These are phyloP conservation scores for Drosophila asahinai DNA, from an alignment of 1,140 invertebrate genomes.

Conservation along the genomic window DNA sequence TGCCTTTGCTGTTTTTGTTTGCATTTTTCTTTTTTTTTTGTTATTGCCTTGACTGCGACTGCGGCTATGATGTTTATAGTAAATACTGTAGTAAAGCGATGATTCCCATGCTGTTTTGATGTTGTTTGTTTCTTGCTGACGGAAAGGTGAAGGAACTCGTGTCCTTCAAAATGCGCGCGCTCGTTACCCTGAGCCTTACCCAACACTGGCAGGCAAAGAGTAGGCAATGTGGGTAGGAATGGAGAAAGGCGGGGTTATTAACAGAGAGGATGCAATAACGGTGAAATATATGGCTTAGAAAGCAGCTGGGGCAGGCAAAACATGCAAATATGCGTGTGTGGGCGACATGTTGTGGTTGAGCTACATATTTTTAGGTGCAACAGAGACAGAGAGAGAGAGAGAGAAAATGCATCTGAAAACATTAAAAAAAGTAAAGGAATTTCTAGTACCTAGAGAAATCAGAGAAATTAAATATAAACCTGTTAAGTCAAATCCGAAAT, in stretches of 20 bases:
- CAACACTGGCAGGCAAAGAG: slow-evolving; percentile 24
- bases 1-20: slow-evolving; percentile 38
- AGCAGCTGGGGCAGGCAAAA: slow-evolving; percentile 19
- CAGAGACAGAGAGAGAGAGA: too few relatives aligned
- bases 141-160: slow-evolving; percentile 76
- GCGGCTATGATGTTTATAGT: slow-evolving; percentile 35
- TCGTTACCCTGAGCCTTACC: slow-evolving; percentile 9
- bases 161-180: slow-evolving; percentile 78
- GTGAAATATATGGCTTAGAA: slow-evolving; percentile 49
- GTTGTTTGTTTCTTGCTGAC: slow-evolving; percentile 30
- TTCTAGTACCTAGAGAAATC: neutral
- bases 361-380: neutral
- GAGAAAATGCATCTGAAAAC: neutral
- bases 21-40: neutral
- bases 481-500: too few relatives aligned
- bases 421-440: neutral
- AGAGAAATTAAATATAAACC: too few relatives aligned
- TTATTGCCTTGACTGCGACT: slow-evolving; percentile 6
- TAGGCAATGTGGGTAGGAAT: neutral
- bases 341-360: slow-evolving; percentile 5
- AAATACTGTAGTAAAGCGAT: slow-evolving; percentile 41
- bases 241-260: slow-evolving; percentile 13
- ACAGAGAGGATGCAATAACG: slow-evolving; percentile 32
- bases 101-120: slow-evolving; percentile 19
- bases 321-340: slow-evolving; percentile 5